Evolutionary conservation across 2,888 invertebrate species (phyloP).

Genomic region (Argyresthia albistria): DNA sequence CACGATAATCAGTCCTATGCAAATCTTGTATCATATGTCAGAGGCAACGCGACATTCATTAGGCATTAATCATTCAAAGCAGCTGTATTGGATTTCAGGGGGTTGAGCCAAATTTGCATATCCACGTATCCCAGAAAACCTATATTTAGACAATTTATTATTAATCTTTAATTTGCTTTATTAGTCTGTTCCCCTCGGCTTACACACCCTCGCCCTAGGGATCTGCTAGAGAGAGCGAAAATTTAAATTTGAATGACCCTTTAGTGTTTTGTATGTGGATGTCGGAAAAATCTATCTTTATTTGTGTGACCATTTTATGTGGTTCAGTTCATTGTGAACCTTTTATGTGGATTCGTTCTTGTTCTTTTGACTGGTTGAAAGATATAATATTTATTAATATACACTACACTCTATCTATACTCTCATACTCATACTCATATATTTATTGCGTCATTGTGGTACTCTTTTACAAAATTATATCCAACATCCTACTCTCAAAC

Average conservation of each 20-base stretch:
- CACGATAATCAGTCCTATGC: background rate
- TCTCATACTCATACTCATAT: too few relatives aligned
- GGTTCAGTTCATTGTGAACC: too few relatives aligned
- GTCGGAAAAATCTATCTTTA: too few relatives aligned
- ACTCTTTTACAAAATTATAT: too few relatives aligned
- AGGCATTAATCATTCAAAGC: conserved; percentile 28
- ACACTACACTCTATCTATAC: too few relatives aligned
- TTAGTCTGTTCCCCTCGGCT: conserved; percentile 56
- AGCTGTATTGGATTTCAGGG: conserved; percentile 38
- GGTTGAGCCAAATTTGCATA: conserved; percentile 46
- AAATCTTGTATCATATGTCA: conserved; percentile 12
- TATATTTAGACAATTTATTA: conserved; percentile 66
- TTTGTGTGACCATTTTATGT: too few relatives aligned
- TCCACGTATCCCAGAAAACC: conserved; percentile 44
- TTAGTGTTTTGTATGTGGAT: conserved; percentile 6
- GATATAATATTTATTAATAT: too few relatives aligned
- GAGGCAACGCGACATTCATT: conserved; percentile 22
- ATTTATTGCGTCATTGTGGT: too few relatives aligned
- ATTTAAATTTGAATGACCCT: conserved; percentile 69
- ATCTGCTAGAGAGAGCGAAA: conserved; percentile 50
- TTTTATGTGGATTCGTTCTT: too few relatives aligned
- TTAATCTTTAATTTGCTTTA: conserved; percentile 73
- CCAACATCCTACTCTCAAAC: too few relatives aligned
- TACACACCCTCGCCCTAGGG: conserved; percentile 45
- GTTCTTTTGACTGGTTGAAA: too few relatives aligned